These are phyloP conservation scores for Styela plicata DNA, from an alignment of 23 tunicate species.

Conservation along the genomic window DNA sequence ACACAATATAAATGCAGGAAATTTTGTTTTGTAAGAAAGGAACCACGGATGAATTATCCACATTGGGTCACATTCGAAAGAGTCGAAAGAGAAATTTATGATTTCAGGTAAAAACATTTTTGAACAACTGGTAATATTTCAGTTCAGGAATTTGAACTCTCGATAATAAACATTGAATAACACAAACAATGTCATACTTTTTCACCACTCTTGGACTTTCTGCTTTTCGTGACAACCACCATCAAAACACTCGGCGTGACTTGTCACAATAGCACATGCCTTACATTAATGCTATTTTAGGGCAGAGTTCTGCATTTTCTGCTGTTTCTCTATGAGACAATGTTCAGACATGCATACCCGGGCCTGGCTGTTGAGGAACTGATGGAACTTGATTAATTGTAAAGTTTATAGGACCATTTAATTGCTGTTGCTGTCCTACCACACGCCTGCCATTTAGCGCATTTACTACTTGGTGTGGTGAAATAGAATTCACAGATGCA, in stretches of 20 bases:
- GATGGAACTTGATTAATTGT: constrained; percentile 24
- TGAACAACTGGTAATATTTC: too few species aligned
- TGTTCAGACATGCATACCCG: constrained; percentile 20
- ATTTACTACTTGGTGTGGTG: constrained; percentile 8
- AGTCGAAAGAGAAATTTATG: too few species aligned
- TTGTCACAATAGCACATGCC: not conserved
- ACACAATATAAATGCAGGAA: too few species aligned
- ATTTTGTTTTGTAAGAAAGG: too few species aligned
- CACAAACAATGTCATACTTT: too few species aligned
- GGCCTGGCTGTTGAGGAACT: constrained; percentile 18
- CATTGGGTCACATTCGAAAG: too few species aligned
- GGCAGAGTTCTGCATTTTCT: not conserved
- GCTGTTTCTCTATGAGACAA: not conserved
- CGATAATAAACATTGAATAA: too few species aligned
- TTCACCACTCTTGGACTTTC: too few species aligned
- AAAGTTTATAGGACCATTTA: constrained; percentile 21
- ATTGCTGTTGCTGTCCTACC: constrained; percentile 11
- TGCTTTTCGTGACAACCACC: too few species aligned
- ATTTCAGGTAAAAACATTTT: too few species aligned
- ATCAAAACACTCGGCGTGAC: not conserved
- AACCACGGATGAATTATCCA: too few species aligned
- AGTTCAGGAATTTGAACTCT: too few species aligned
- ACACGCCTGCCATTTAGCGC: constrained; percentile 19
- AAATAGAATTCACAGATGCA: constrained; percentile 13
- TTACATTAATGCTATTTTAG: not conserved